Evolutionary conservation across 2,888 invertebrate species (phyloP).

Genomic region (Dryobotodes eremita): DNA sequence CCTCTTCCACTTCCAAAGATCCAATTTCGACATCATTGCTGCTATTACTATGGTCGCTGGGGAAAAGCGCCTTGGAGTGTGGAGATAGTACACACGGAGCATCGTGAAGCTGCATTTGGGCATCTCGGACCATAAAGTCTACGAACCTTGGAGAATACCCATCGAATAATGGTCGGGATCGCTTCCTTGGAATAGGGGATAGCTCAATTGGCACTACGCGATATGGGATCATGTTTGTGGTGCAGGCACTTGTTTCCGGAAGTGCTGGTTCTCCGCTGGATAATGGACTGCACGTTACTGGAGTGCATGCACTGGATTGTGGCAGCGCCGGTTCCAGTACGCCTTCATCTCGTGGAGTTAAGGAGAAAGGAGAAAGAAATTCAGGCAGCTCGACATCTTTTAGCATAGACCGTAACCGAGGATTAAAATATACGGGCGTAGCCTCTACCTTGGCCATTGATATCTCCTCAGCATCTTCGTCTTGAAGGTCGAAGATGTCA

Average conservation of each 20-base stretch:
- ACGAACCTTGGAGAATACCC: constrained; percentile 32
- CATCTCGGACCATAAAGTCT: constrained; percentile 5
- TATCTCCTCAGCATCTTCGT: constrained; percentile 43
- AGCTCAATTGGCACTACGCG: constrained; percentile 23
- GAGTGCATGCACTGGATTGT: constrained; percentile 11
- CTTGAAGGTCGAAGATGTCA: constrained; percentile 36
- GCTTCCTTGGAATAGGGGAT: constrained; percentile 13
- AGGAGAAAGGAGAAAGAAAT: neutral
- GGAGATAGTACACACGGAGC: neutral
- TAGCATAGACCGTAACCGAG: neutral
- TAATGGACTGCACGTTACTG: neutral
- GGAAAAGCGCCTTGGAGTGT: constrained; percentile 7
- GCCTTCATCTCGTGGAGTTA: constrained; percentile 3
- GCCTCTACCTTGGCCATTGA: constrained; percentile 17
- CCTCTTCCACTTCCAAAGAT: constrained; percentile 1
- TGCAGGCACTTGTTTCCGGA: constrained; percentile 4
- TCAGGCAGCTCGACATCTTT: constrained; percentile 2
- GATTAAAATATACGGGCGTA: neutral
- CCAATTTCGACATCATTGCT: constrained; percentile 19
- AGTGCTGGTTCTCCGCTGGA: constrained; percentile 13
- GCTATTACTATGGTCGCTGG: constrained; percentile 1
- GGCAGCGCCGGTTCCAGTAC: constrained; percentile 4
- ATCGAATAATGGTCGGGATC: constrained; percentile 29
- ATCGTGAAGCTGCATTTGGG: neutral
- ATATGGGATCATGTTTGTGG: constrained; percentile 17